Evolutionary conservation across 2,113 vertebrate genomes (phyloP).

Genomic region (Pteronura brasiliensis): DNA sequence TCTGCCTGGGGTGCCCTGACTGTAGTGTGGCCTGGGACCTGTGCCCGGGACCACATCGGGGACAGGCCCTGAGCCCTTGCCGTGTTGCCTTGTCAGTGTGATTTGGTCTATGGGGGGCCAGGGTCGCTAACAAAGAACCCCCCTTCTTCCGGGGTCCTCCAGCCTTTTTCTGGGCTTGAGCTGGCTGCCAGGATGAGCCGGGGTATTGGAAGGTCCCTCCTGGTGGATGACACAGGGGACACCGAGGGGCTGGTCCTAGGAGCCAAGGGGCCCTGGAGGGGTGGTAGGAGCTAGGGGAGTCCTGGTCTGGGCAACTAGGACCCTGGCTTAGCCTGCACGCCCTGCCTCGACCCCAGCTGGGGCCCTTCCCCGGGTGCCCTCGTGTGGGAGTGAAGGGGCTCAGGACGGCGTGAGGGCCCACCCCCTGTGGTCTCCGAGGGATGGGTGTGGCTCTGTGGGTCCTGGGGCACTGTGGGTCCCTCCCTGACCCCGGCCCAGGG

Average conservation of each 20-base stretch:
- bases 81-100: fast-evolving
- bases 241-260: fast-evolving
- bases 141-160: too few species aligned
- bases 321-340: fast-evolving
- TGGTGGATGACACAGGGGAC: fast-evolving
- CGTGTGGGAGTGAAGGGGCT: background rate
- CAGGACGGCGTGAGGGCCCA: too few species aligned
- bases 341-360: background rate
- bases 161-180: background rate
- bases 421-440: fast-evolving
- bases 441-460: background rate
- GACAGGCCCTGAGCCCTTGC: too few species aligned
- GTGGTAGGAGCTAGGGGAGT: background rate
- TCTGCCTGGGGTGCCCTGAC: slow-evolving; percentile 18
- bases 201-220: background rate
- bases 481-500: background rate
- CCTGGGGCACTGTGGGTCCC: background rate
- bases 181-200: too few species aligned
- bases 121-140: background rate
- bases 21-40: slow-evolving; percentile 41
- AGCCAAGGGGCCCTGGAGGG: background rate
- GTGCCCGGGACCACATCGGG: slow-evolving; percentile 49
- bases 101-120: background rate
- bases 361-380: background rate
- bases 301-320: fast-evolving